These are phyloP conservation scores for Perizoma flavofasciatum DNA, from an alignment of 2,888 invertebrate genomes.

Conservation along the genomic window DNA sequence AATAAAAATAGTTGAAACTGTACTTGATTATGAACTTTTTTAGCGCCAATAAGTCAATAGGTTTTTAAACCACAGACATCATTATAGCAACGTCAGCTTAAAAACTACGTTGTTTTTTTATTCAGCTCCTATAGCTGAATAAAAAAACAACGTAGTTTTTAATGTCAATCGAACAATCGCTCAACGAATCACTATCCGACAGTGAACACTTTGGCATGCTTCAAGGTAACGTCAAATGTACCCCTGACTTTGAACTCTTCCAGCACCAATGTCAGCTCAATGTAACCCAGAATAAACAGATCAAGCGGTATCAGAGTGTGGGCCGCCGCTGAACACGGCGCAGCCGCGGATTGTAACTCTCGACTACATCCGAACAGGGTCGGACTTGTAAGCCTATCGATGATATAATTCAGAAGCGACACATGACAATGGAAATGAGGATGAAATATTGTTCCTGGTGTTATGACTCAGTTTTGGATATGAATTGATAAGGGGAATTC, in stretches of 20 bases:
- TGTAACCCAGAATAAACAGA: constrained; percentile 73
- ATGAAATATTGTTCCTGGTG: constrained; percentile 22
- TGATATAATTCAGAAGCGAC: constrained; percentile 32
- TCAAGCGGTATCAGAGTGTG: constrained; percentile 76
- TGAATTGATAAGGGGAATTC: constrained; percentile 1
- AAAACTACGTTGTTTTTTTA: no score
- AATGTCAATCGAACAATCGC: no score
- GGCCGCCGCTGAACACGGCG: constrained; percentile 73
- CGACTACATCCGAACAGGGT: constrained; percentile 55
- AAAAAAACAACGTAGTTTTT: no score
- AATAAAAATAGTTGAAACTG: no score
- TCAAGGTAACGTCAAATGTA: neutral
- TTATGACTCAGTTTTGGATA: constrained; percentile 17
- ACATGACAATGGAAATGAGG: constrained; percentile 18
- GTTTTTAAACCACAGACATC: no score
- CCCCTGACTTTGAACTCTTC: constrained; percentile 34
- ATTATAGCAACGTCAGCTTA: no score
- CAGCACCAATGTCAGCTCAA: constrained; percentile 35
- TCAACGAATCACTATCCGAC: no score
- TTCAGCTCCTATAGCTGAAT: no score
- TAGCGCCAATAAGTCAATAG: no score
- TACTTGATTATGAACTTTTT: no score
- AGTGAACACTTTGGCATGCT: no score
- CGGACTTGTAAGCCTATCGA: constrained; percentile 42
- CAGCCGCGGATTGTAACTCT: constrained; percentile 73